These are phyloP conservation scores for Hyposmocoma kahamanoa DNA, from an alignment of 1,140 invertebrate genomes.

Conservation along the genomic window DNA sequence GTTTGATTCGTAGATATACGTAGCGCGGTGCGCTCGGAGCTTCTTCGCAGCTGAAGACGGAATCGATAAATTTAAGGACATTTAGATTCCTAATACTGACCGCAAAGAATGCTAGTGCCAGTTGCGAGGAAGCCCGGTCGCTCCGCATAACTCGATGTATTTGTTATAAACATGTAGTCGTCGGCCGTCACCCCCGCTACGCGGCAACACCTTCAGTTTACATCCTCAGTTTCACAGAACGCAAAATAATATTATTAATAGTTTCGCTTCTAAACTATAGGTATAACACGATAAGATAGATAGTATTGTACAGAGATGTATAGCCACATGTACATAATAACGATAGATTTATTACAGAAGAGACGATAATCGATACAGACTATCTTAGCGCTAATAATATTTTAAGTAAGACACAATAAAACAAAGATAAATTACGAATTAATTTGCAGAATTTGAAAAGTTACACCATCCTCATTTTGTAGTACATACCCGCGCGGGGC, in stretches of 20 bases:
- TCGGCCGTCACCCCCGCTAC: conserved; percentile 51
- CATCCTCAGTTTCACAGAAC: conserved; percentile 60
- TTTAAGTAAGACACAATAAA: conserved; percentile 60
- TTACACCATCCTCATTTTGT: conserved; percentile 59
- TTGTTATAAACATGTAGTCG: conserved; percentile 67
- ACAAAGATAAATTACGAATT: conserved; percentile 48
- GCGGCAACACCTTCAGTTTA: conserved; percentile 50
- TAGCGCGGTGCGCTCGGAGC: conserved; percentile 41
- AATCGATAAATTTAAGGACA: neutral
- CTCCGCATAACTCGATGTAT: conserved; percentile 62
- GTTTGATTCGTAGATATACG: conserved; percentile 71
- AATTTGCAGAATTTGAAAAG: conserved; percentile 57
- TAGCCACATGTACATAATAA: conserved; percentile 64
- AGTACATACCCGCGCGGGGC: conserved; percentile 44
- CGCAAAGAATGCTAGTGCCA: neutral
- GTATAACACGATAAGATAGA: conserved; percentile 58
- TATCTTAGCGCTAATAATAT: conserved; percentile 66
- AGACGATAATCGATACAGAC: conserved; percentile 40
- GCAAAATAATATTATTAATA: conserved; percentile 32
- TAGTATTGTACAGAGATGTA: conserved; percentile 65
- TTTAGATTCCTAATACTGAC: neutral
- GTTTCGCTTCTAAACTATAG: conserved; percentile 55
- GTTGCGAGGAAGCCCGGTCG: conserved; percentile 20
- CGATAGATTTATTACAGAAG: conserved; percentile 67
- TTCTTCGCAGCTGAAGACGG: conserved; percentile 14